Evolutionary conservation across 1,140 invertebrate species (phyloP).

Genomic region (Phymorhynchus buccinoides): DNA sequence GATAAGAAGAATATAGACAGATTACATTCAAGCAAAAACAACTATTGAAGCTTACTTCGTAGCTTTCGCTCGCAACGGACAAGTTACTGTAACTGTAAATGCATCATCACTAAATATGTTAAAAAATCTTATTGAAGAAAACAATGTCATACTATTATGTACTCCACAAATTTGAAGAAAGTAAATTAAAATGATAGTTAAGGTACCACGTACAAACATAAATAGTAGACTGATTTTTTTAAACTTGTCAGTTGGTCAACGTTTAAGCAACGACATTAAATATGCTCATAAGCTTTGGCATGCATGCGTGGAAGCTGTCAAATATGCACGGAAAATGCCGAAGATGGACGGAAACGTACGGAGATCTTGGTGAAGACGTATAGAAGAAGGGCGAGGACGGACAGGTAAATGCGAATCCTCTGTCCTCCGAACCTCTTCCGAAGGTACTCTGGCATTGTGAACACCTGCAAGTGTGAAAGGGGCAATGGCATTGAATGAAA

Average conservation of each 20-base stretch:
- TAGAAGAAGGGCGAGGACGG: constrained; percentile 76
- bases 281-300: neutral
- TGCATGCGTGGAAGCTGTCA: neutral
- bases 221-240: neutral
- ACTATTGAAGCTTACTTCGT: too few species aligned
- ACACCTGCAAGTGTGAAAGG: constrained; percentile 70
- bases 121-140: too few species aligned
- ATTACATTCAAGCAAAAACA: too few species aligned
- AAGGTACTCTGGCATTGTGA: constrained; percentile 80
- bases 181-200: too few species aligned
- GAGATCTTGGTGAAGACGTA: constrained; percentile 80
- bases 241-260: neutral
- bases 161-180: too few species aligned
- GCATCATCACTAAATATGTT: too few species aligned
- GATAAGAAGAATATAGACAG: too few species aligned
- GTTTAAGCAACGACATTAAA: neutral
- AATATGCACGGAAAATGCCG: neutral
- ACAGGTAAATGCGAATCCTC: constrained; percentile 77
- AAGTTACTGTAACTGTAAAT: too few species aligned
- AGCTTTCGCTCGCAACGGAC: too few species aligned
- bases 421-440: constrained; percentile 78
- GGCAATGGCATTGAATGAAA: neutral
- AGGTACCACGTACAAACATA: too few species aligned
- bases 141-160: too few species aligned
- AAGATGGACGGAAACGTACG: constrained; percentile 68